Evolutionary conservation across 2,888 invertebrate species (phyloP).

Genomic region (Polyploca ridens): DNA sequence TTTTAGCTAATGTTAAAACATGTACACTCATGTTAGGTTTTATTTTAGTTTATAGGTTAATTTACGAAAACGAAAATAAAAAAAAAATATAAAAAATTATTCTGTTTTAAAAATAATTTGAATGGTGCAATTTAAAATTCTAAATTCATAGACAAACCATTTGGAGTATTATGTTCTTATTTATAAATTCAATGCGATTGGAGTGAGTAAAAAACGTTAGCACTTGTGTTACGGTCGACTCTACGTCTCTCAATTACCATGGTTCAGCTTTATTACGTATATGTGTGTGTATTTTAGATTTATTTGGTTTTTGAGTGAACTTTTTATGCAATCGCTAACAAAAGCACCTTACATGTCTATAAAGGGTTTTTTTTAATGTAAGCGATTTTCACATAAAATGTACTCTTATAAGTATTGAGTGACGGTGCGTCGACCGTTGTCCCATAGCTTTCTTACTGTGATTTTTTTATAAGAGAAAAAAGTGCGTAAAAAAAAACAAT

Average conservation of each 20-base stretch:
- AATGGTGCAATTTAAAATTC: constrained; percentile 31
- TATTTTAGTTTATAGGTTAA: constrained; percentile 19
- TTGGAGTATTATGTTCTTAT: not conserved
- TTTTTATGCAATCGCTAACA: not conserved
- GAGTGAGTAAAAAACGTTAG: not conserved
- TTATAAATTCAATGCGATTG: not conserved
- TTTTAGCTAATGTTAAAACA: not conserved
- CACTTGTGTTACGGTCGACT: not conserved
- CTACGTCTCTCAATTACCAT: not conserved
- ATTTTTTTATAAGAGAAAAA: constrained; percentile 48
- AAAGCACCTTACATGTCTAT: not conserved
- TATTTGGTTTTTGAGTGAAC: not conserved
- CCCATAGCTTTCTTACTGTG: constrained; percentile 54
- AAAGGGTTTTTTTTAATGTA: not conserved
- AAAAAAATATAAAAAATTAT: constrained; percentile 28
- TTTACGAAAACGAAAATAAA: constrained; percentile 27
- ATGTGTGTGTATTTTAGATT: not conserved
- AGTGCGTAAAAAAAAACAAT: constrained; percentile 41
- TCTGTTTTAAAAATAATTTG: constrained; percentile 27
- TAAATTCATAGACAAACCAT: constrained; percentile 14
- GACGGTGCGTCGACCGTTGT: constrained; percentile 26
- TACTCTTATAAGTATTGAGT: not conserved
- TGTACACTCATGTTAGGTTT: not conserved
- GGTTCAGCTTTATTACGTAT: constrained; percentile 1
- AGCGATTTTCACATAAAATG: not conserved